A percentile compares a stretch with the other conserved stretches of the same genome.
Evolutionary conservation across 2,797 vertebrate species (phyloP).

Genomic region (Hydrolagus colliei): DNA sequence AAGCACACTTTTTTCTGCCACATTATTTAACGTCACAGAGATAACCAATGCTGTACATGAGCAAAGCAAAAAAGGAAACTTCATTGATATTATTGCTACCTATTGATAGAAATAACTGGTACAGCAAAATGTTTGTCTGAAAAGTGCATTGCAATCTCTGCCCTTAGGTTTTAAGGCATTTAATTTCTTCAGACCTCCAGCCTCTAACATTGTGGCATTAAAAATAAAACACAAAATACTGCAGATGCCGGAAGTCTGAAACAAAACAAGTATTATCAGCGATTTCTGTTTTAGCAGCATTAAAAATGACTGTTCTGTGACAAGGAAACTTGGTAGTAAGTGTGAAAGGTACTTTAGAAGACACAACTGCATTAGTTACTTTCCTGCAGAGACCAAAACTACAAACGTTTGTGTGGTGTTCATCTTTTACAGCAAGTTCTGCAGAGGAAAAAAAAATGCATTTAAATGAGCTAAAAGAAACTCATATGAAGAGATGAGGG

Average conservation of each 20-base stretch:
- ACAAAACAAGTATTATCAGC: too few species aligned
- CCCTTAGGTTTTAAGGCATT: background rate
- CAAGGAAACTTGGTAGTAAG: background rate
- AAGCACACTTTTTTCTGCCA: too few species aligned
- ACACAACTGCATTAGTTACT: too few species aligned
- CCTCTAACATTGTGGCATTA: background rate
- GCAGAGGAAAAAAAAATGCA: background rate
- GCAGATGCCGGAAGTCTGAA: too few species aligned
- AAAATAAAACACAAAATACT: background rate
- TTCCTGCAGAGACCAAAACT: background rate
- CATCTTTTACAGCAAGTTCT: background rate
- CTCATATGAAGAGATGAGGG: background rate
- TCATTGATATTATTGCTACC: background rate
- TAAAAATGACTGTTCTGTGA: background rate
- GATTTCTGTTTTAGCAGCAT: too few species aligned
- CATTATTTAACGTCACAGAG: background rate
- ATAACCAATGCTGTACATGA: background rate
- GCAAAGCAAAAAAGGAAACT: background rate
- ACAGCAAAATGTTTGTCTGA: background rate
- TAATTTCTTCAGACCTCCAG: background rate
- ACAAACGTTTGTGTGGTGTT: background rate
- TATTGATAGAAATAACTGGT: background rate
- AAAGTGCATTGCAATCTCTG: background rate
- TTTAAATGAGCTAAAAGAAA: background rate
- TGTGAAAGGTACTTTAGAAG: background rate